Percentiles rank a stretch among this genome's conserved stretches.
phyloP scores from a whole-genome alignment of 2,113 vertebrate genomes.

The Malurus elegans region DNA sequence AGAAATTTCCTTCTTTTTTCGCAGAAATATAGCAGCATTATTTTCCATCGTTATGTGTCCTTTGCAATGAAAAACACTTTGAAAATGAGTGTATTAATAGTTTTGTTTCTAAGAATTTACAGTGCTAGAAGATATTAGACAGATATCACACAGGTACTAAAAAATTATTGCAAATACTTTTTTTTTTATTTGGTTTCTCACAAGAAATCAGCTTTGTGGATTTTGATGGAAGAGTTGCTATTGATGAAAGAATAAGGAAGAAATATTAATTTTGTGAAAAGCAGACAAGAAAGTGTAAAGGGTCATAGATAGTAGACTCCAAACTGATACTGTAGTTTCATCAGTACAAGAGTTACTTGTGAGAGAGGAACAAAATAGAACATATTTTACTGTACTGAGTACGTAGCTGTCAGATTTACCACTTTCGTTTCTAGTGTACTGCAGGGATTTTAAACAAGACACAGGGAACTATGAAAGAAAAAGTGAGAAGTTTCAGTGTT shows the following conservation, averaged over 20 bases:
- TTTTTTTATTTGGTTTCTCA: background rate
- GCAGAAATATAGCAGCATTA: background rate
- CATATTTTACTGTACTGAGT: accelerated
- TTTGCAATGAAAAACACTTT: background rate
- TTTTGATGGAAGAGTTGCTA: background rate
- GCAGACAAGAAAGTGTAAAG: background rate
- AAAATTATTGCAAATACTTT: background rate
- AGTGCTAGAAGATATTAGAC: background rate
- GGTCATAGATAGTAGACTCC: background rate
- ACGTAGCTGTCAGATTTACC: background rate
- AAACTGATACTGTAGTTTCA: background rate
- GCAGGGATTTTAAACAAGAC: background rate
- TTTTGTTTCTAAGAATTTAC: background rate
- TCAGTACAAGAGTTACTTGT: background rate
- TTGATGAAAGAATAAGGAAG: background rate
- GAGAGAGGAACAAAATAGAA: background rate
- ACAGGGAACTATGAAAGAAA: background rate
- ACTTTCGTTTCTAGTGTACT: background rate
- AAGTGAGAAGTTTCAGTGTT: background rate
- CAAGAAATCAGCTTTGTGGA: background rate
- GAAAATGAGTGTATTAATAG: background rate
- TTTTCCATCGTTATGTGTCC: background rate
- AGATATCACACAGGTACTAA: background rate
- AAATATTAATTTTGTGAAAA: background rate
- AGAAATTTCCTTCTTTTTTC: background rate